Conservation (phyloP, 2,113 vertebrate species). For the Polypterus senegalus region DNA sequence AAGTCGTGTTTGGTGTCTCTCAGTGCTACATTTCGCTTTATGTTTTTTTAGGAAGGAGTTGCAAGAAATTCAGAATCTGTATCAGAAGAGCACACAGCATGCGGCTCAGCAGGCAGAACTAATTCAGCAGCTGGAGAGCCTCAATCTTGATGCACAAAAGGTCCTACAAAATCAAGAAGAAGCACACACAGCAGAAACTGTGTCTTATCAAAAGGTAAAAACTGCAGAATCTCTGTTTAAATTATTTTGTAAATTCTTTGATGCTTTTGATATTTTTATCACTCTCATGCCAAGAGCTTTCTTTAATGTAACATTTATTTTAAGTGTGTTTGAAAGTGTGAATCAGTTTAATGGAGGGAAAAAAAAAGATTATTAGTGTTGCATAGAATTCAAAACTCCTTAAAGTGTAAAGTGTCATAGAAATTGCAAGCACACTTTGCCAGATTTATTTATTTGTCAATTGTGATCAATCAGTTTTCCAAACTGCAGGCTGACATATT, state of each 20-base stretch:
- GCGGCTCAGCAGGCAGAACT: slow-evolving; percentile 66
- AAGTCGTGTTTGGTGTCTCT: slow-evolving; percentile 16
- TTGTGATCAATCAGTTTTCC: too few relatives aligned
- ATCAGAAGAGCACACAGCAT: slow-evolving; percentile 61
- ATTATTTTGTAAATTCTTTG: slow-evolving; percentile 28
- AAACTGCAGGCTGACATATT: too few relatives aligned
- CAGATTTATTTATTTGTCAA: too few relatives aligned
- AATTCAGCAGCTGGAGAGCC: slow-evolving; percentile 73
- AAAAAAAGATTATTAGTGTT: too few relatives aligned
- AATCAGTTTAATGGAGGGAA: too few relatives aligned
- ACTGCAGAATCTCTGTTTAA: slow-evolving; percentile 25
- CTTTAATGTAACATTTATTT: too few relatives aligned
- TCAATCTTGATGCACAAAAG: slow-evolving; percentile 69
- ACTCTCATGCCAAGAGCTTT: too few relatives aligned
- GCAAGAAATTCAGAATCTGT: slow-evolving; percentile 63
- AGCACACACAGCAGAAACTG: slow-evolving; percentile 60
- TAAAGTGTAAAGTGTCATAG: too few relatives aligned
- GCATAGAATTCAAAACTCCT: too few relatives aligned
- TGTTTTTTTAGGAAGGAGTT: slow-evolving; percentile 55
- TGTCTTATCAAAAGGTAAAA: slow-evolving; percentile 69
- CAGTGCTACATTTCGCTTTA: too few relatives aligned
- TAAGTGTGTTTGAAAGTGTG: too few relatives aligned
- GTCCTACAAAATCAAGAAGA: slow-evolving; percentile 73
- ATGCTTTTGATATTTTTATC: slow-evolving; percentile 6
- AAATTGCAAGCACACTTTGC: too few relatives aligned